phyloP scores from a whole-genome alignment of 2,113 vertebrate genomes.

The Himantopus leucocephalus region DNA sequence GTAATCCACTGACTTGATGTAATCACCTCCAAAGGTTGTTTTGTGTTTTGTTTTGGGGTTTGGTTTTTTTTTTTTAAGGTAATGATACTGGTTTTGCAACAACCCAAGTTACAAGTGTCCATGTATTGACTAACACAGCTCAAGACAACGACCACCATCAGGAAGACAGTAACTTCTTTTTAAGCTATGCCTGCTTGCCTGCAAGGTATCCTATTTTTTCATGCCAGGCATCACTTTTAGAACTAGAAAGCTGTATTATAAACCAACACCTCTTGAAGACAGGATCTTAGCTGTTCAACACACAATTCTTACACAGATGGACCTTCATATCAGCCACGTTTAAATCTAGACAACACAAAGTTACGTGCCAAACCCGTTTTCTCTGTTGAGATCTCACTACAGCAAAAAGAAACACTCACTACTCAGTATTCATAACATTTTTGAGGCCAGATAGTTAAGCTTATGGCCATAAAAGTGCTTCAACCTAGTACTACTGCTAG shows the following conservation, averaged over 20 bases:
- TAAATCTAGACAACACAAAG: not conserved
- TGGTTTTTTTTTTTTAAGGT: not conserved
- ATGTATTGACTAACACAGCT: not conserved
- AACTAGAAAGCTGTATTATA: not conserved
- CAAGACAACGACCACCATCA: not conserved
- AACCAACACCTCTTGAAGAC: not conserved
- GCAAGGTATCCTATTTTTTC: rapidly evolving
- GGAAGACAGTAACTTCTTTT: not conserved
- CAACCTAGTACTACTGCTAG: not conserved
- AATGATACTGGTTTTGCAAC: not conserved
- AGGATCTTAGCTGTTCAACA: not conserved
- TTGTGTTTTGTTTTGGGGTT: no score
- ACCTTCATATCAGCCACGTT: not conserved
- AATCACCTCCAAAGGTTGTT: not conserved
- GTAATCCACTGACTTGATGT: not conserved
- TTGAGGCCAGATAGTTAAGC: not conserved
- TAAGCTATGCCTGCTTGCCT: not conserved
- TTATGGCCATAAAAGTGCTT: not conserved
- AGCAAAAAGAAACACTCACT: not conserved
- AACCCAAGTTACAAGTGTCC: not conserved
- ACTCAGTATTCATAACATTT: not conserved
- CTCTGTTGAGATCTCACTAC: not conserved
- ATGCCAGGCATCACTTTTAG: not conserved
- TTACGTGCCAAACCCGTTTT: not conserved
- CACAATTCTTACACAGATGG: not conserved